phyloP scores from a whole-genome alignment of 1,140 invertebrate species.

The Heliothis virescens region DNA sequence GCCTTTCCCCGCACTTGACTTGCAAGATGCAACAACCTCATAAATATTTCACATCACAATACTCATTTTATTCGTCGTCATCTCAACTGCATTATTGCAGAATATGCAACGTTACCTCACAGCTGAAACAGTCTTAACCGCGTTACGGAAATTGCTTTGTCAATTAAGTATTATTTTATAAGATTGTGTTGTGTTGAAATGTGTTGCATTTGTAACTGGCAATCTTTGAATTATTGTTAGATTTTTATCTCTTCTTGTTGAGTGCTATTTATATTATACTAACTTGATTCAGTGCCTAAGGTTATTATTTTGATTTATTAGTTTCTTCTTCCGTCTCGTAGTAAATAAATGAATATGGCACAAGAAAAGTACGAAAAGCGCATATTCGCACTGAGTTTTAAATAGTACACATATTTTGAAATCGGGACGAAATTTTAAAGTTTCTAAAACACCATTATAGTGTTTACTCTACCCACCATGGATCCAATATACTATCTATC shows the following conservation, averaged over 20 bases:
- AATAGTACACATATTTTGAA: no score
- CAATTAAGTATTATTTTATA: slow-evolving; percentile 19
- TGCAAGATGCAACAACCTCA: neutral
- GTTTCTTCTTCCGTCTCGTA: no score
- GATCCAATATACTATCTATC: no score
- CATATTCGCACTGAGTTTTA: no score
- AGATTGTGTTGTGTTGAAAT: neutral
- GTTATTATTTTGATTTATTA: no score
- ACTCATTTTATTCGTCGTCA: slow-evolving; percentile 15
- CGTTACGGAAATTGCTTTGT: slow-evolving; percentile 33
- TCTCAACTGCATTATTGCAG: slow-evolving; percentile 31
- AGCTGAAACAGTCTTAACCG: slow-evolving; percentile 1
- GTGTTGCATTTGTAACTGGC: neutral
- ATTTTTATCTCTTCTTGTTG: neutral
- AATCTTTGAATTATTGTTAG: neutral
- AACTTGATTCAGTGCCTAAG: no score
- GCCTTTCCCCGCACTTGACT: slow-evolving; percentile 4
- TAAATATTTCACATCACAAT: slow-evolving; percentile 26
- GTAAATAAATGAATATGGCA: no score
- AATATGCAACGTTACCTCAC: slow-evolving; percentile 6
- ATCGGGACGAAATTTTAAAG: no score
- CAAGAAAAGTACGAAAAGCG: no score
- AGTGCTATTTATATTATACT: neutral
- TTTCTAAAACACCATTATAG: no score
- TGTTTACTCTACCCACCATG: no score